Percentiles rank a stretch among this genome's conserved stretches.
These are phyloP conservation scores for Synanthedon vespiformis DNA, from an alignment of 2,888 invertebrate species.

Conservation along the genomic window DNA sequence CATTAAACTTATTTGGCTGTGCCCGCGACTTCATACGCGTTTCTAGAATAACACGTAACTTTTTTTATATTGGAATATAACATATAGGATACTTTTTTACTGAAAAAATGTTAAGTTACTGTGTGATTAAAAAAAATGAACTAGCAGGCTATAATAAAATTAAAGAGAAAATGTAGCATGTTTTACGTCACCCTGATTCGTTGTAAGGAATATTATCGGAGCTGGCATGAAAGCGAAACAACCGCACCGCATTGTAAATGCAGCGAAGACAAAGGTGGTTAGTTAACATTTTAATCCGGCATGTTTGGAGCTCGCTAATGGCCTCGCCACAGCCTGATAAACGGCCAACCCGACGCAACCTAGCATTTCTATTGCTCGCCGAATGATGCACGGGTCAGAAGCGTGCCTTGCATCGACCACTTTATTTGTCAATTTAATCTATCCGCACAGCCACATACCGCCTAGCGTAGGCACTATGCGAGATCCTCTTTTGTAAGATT, in stretches of 20 bases:
- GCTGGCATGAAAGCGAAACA: background rate
- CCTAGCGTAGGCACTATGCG: no score
- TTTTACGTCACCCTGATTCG: background rate
- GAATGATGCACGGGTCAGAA: background rate
- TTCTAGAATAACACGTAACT: no score
- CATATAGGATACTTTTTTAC: no score
- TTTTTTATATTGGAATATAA: no score
- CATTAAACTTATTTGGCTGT: no score
- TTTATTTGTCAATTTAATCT: background rate
- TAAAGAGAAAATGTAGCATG: background rate
- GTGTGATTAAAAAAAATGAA: no score
- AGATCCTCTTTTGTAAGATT: no score
- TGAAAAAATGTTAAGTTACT: no score
- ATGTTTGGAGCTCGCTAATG: constrained; percentile 31
- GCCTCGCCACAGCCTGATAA: constrained; percentile 31
- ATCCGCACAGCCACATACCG: no score
- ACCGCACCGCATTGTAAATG: background rate
- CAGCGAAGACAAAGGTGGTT: constrained; percentile 29
- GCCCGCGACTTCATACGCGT: no score
- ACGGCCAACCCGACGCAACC: constrained; percentile 12
- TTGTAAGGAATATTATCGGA: background rate
- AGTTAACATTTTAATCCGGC: constrained; percentile 52
- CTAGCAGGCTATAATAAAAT: no score
- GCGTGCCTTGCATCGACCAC: background rate
- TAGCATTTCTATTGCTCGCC: background rate